A percentile compares a stretch with the other conserved stretches of the same genome.
These are phyloP conservation scores for Zele albiditarsus DNA, from an alignment of 2,888 invertebrate genomes.

Conservation along the genomic window DNA sequence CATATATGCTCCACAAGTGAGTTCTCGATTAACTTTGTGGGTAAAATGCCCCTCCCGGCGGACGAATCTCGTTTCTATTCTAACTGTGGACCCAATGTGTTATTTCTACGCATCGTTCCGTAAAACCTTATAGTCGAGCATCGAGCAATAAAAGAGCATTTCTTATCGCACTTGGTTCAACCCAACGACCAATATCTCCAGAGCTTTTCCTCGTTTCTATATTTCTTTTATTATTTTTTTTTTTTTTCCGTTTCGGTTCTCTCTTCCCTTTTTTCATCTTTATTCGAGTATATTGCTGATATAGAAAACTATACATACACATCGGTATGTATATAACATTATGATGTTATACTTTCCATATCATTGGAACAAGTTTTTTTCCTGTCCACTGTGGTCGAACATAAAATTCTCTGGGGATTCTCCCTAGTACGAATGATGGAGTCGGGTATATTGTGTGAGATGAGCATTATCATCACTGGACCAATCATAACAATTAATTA, in stretches of 20 bases:
- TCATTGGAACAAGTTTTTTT: constrained; percentile 30
- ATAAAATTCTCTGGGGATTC: constrained; percentile 5
- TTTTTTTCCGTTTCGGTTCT: background rate
- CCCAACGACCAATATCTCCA: constrained; percentile 23
- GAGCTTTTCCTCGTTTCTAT: background rate
- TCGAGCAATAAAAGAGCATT: constrained; percentile 7
- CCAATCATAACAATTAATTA: background rate
- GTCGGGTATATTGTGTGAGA: constrained; percentile 1
- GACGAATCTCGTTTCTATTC: constrained; percentile 22
- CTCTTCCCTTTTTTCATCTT: constrained; percentile 7
- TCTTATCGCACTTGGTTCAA: constrained; percentile 20
- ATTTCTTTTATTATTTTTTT: background rate
- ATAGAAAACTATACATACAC: background rate
- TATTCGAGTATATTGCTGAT: background rate
- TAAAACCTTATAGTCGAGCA: constrained; percentile 6
- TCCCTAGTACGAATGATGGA: constrained; percentile 30
- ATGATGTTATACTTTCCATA: constrained; percentile 40
- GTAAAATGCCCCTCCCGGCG: constrained; percentile 30
- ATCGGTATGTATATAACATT: background rate
- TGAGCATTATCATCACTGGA: background rate
- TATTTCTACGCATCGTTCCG: constrained; percentile 24
- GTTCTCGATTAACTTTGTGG: constrained; percentile 32
- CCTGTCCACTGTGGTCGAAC: constrained; percentile 24
- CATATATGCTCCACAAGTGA: constrained; percentile 28
- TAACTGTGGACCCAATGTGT: background rate